Evolutionary conservation across 2,797 vertebrate genomes (phyloP), one percentile per base, ranked within the genome.

Genomic region (Scolopax rusticola): DNA sequence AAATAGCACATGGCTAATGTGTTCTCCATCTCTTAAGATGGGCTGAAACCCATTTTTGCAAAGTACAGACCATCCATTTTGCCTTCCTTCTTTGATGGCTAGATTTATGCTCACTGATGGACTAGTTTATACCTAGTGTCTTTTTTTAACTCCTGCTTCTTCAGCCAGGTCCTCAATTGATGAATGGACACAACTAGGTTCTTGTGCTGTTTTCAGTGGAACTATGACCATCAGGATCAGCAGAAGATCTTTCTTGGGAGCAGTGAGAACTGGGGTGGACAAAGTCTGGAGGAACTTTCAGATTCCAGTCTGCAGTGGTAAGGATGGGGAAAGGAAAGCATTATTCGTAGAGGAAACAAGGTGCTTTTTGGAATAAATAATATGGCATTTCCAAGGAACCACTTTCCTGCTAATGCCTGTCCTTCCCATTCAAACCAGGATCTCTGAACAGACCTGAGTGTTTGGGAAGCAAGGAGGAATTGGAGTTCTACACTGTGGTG

Each of bases 171-270:
- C 64, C 61, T 76, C 50, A n/a, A 18, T 27, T 5, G 41, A 48
- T 43, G 12, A 84, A 56, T 18, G 23, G 41, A 47, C 56, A 67
- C 74, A 80, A 11, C 8, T 18, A 12, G 64, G 38, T 68, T 67
- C 45, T 64, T 14, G 15, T 5, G 6, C 69, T 51, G 61, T 36
- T 76, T 79, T 70, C 51, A n/a, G 25, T 4, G 41, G 50, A 65
- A 28, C 38, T 63, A 15, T 45, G 47, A 27, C 23, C 11, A 5
- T 0, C 0, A 45, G n/a, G 4, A 51, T 12, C 70, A 59, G 38
- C 19, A 67, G 45, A 45, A 30, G 48, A 18, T 18, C 43, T 82
- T 89, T 45, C 30, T 6, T 80, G n/a, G 23, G 11, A 61, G 14
- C 7, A 19, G 25, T 41, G 59, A 84, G 54, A 73, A 43, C 9